Conservation (phyloP, 2,113 vertebrate genomes). For the Mustela lutreola region DNA sequence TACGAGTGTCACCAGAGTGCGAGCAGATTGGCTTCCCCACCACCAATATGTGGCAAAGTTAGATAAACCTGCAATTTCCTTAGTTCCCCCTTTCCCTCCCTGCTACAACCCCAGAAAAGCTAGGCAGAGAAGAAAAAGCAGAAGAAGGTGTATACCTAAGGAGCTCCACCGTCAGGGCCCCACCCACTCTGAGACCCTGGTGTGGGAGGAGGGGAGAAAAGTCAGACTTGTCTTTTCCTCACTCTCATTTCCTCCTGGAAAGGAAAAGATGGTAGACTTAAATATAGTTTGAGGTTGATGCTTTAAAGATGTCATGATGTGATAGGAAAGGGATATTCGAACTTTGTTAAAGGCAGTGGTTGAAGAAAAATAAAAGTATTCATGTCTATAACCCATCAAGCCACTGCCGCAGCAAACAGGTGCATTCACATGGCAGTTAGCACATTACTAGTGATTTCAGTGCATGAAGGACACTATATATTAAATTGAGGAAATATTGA, state of each 20-base stretch:
- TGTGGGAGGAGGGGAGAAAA: background rate
- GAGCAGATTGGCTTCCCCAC: background rate
- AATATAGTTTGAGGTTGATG: background rate
- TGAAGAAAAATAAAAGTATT: background rate
- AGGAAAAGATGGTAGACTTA: background rate
- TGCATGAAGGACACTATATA: background rate
- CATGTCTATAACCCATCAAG: background rate
- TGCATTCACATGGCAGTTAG: background rate
- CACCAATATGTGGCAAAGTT: background rate
- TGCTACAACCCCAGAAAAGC: background rate
- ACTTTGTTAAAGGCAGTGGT: background rate
- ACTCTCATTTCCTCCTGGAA: background rate
- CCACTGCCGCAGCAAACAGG: background rate
- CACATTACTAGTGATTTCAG: background rate
- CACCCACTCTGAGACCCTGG: background rate
- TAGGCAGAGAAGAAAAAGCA: background rate
- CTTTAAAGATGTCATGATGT: background rate
- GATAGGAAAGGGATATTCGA: background rate
- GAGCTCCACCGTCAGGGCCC: fast-evolving
- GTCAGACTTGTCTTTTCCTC: background rate
- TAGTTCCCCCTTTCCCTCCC: background rate
- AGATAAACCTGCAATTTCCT: background rate
- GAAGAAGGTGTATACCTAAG: background rate
- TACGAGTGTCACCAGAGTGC: too few relatives aligned
- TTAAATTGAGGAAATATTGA: background rate